Conservation (phyloP, 2,797 vertebrate species). For the Alauda arvensis region DNA sequence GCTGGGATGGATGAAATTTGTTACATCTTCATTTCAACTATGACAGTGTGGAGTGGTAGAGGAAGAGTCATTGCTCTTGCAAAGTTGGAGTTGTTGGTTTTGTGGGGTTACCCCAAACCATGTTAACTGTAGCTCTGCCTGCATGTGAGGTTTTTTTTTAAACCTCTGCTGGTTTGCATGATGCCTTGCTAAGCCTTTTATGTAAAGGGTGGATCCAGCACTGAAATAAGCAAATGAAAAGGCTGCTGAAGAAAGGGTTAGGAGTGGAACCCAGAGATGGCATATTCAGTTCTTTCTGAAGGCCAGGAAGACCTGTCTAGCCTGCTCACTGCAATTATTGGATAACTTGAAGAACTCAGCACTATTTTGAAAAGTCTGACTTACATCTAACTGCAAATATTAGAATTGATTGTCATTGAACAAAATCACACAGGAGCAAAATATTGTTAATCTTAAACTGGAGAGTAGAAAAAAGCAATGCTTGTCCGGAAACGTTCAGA, state of each 20-base stretch:
- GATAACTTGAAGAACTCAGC: neutral
- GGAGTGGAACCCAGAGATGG: neutral
- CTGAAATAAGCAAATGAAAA: slow-evolving; percentile 38
- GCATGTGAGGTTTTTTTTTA: neutral
- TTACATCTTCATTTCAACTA: neutral
- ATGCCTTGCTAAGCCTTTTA: slow-evolving; percentile 1
- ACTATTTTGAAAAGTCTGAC: neutral
- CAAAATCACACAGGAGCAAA: neutral
- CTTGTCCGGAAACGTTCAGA: neutral
- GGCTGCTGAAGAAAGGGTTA: neutral
- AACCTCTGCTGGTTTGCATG: slow-evolving; percentile 9
- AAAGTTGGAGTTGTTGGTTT: neutral
- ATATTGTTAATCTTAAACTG: neutral
- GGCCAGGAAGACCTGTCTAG: slow-evolving; percentile 1
- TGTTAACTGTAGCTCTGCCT: neutral
- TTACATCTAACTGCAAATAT: neutral
- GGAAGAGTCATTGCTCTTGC: neutral
- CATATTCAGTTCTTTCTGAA: neutral
- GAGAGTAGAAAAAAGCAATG: neutral
- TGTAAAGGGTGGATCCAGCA: slow-evolving; percentile 1
- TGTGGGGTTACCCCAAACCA: neutral
- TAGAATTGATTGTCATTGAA: neutral
- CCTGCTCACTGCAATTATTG: neutral
- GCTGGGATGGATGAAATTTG: neutral
- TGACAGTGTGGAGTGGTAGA: neutral